These are phyloP conservation scores for Menidia beryllina DNA, from an alignment of 2,113 vertebrate genomes.

Conservation along the genomic window DNA sequence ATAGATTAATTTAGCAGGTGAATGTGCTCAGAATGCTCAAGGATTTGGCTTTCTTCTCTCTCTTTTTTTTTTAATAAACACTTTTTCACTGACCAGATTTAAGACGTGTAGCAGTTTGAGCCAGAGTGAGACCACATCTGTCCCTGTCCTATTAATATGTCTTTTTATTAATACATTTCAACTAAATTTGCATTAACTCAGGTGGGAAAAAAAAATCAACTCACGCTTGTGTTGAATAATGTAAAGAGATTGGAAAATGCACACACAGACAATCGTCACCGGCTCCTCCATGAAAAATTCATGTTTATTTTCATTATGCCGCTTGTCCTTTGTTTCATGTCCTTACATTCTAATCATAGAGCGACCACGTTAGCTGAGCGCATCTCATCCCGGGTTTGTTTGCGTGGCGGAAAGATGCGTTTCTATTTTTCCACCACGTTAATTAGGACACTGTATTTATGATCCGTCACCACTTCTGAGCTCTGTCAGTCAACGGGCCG, in stretches of 20 bases:
- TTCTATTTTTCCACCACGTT: slow-evolving; percentile 22
- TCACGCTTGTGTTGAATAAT: slow-evolving; percentile 70
- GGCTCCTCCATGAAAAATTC: slow-evolving; percentile 78
- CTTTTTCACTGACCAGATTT: slow-evolving; percentile 29
- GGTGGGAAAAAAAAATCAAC: slow-evolving; percentile 55
- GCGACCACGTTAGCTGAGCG: slow-evolving; percentile 23
- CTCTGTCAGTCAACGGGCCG: slow-evolving; percentile 1
- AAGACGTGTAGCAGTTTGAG: neutral
- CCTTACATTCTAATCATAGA: slow-evolving; percentile 62
- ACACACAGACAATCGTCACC: slow-evolving; percentile 74
- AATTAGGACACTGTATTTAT: slow-evolving; percentile 14
- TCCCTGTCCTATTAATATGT: slow-evolving; percentile 48
- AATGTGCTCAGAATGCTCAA: slow-evolving; percentile 7
- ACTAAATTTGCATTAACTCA: slow-evolving; percentile 40
- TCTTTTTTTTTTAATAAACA: slow-evolving; percentile 1
- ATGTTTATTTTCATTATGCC: slow-evolving; percentile 77
- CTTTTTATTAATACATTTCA: slow-evolving; percentile 56
- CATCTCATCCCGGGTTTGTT: slow-evolving; percentile 38
- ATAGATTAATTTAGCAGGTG: slow-evolving; percentile 11
- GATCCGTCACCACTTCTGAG: too few species aligned
- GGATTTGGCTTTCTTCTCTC: too few species aligned
- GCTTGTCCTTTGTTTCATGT: slow-evolving; percentile 69
- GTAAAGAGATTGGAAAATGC: slow-evolving; percentile 64
- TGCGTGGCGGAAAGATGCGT: slow-evolving; percentile 41
- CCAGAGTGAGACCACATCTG: slow-evolving; percentile 6